Base-by-base conservation (phyloP, 1,140 invertebrate genomes). In the Drosophila athabasca region DNA sequence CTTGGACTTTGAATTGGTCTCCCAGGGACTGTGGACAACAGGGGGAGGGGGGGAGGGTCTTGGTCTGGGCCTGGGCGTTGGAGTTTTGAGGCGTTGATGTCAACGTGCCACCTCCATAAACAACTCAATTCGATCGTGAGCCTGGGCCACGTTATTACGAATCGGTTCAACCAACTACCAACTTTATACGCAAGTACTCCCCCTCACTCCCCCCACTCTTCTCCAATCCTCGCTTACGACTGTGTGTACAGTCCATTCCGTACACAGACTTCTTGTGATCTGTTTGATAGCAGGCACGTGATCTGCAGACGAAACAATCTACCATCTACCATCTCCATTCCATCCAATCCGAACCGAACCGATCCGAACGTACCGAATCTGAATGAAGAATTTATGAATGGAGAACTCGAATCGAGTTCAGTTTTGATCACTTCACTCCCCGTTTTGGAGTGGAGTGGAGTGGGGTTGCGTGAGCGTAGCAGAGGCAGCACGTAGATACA, bases 371-470 rank as follows among this genome's bases (percentile, higher is more conserved):
- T 54, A 60, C 75, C 61, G 64, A 82, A 82, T 84, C 80, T 84
- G 76, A 85, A 85, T 87, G 82, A 67, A 76, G 82, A 87, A 88
- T 79, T 87, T 88, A 87, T 87, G 82, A 87, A 87, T 87, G 82
- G 45, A 87, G 76, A 54, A 49, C 19, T 39, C 35, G 31, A 22
- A 39, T 51, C 29, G 44, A 15, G 51, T 8, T 39, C n/a, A 41
- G 15, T 17, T 68, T 49, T 55, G 50, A 48, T 57, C 64, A 58
- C 43, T 70, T 22, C 65, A 69, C 65, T 69, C 50, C 65, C 35
- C 35, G 17, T 19, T 19, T 5, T 13, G 11, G 4, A 49, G n/a
- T 17, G 41, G 15, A 31, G 64, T 58, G 17, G 17, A 19, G 17
- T 19, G 17, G 17, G 17, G 17, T 19, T 19, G 67, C 67, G 67